Evolutionary conservation across 2,888 invertebrate genomes (phyloP).

Genomic region (Eledona agricola): DNA sequence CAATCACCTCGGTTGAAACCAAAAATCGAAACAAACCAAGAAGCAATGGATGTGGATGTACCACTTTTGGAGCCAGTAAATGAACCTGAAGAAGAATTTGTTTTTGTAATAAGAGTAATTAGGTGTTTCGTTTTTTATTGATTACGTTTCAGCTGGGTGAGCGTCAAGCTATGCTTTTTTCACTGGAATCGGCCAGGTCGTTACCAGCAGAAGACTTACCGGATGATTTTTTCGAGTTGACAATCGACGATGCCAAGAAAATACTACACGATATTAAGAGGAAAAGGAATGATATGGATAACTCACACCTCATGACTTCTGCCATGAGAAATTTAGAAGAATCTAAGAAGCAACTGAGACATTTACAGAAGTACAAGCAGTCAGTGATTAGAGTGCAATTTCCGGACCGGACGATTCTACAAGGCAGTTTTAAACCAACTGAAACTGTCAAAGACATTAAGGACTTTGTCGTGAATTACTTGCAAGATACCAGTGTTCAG

Average conservation of each 20-base stretch:
- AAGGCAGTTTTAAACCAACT: conserved; percentile 82
- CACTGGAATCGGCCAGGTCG: conserved; percentile 68
- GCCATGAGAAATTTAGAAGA: conserved; percentile 70
- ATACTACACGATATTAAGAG: conserved; percentile 79
- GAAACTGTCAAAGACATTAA: conserved; percentile 77
- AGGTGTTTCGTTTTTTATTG: conserved; percentile 1
- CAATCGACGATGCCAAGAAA: conserved; percentile 80
- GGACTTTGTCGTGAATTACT: conserved; percentile 77
- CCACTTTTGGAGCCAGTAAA: conserved; percentile 36
- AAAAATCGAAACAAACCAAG: conserved; percentile 28
- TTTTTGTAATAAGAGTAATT: conserved; percentile 57
- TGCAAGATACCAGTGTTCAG: conserved; percentile 74
- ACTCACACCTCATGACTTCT: conserved; percentile 77
- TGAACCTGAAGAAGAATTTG: conserved; percentile 55
- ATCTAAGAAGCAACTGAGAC: conserved; percentile 66
- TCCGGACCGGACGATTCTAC: conserved; percentile 85
- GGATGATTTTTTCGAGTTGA: conserved; percentile 89
- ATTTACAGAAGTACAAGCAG: conserved; percentile 75
- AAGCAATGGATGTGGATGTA: conserved; percentile 48
- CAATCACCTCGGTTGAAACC: conserved; percentile 20
- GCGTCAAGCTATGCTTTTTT: conserved; percentile 79
- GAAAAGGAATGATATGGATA: conserved; percentile 71
- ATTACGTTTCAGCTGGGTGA: conserved; percentile 62
- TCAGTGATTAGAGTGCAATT: conserved; percentile 87
- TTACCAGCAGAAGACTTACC: conserved; percentile 76